Conservation (phyloP, 2,888 invertebrate species). For the Timema podura region DNA sequence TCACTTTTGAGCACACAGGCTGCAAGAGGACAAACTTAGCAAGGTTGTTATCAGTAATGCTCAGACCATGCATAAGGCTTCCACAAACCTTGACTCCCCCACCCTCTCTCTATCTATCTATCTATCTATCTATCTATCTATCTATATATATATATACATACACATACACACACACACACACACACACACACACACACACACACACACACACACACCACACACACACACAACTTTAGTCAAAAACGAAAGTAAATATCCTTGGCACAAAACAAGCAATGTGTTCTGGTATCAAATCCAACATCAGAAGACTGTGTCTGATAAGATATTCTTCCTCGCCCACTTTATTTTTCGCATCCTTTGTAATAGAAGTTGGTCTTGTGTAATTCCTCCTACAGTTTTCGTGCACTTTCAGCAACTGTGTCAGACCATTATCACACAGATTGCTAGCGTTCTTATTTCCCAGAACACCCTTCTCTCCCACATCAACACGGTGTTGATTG, state of each 20-base stretch:
- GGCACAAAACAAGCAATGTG: conserved; percentile 12
- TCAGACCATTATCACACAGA: background rate
- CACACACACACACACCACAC: no score
- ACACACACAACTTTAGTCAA: background rate
- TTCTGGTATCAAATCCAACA: conserved; percentile 6
- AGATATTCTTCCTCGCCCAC: background rate
- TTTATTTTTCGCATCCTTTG: background rate
- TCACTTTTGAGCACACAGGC: background rate
- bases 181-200: no score
- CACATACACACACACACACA: no score
- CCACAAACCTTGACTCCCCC: background rate
- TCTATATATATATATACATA: no score
- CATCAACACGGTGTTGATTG: background rate
- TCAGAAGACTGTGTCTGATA: conserved; percentile 6
- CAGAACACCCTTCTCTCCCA: background rate
- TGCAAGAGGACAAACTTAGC: conserved; percentile 3
- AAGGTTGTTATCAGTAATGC: background rate
- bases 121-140: no score
- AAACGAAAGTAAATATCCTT: background rate
- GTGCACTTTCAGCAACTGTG: background rate
- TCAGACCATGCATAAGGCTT: background rate
- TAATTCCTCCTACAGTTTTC: conserved; percentile 1
- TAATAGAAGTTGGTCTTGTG: background rate
- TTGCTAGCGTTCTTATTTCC: background rate
- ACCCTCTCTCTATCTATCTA: no score